Evolutionary conservation across 35 echinoderm and acorn worm genomes (phyloP).

Genomic region (Heliocidaris erythrogramma): DNA sequence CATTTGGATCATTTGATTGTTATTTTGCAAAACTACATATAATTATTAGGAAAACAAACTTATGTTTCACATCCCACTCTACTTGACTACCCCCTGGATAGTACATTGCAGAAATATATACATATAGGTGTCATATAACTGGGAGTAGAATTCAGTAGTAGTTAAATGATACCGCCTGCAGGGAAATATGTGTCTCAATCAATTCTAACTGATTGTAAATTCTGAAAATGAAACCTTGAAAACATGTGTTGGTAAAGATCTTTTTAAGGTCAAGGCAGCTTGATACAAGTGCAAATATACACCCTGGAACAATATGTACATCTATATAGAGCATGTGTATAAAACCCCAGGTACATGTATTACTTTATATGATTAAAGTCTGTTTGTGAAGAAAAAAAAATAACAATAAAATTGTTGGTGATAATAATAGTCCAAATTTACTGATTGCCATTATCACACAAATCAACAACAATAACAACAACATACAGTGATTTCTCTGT

Average conservation of each 20-base stretch:
- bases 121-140: background rate
- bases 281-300: background rate
- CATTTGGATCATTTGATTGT: background rate
- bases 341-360: no score
- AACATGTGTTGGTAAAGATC: conserved; percentile 14
- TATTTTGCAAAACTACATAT: no score
- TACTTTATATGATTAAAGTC: no score
- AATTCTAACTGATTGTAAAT: background rate
- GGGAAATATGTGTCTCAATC: background rate
- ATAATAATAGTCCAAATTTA: no score
- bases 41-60: no score
- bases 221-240: conserved; percentile 26
- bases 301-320: background rate
- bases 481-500: no score
- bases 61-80: background rate
- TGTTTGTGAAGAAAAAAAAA: no score
- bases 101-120: background rate
- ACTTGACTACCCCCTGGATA: background rate
- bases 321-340: no score
- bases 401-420: no score
- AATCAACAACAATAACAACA: no score
- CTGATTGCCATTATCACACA: no score
- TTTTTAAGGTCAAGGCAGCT: background rate
- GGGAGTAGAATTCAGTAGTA: background rate
- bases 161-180: background rate